These are phyloP conservation scores for Distichodus sexfasciatus DNA, from an alignment of 2,797 vertebrate genomes.

Conservation along the genomic window DNA sequence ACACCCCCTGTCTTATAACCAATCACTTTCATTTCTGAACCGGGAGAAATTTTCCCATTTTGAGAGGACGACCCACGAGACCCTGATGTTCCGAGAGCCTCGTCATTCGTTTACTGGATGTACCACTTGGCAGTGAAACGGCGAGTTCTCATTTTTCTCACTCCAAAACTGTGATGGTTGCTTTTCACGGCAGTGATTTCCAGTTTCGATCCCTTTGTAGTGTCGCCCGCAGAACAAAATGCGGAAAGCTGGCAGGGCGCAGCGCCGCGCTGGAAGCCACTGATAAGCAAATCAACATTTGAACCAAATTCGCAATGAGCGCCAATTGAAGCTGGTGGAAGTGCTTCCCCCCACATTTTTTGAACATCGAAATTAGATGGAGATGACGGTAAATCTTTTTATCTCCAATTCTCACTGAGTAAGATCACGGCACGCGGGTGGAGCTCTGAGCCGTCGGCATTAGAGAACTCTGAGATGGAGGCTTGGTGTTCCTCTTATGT, in stretches of 20 bases:
- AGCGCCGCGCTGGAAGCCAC: constrained; percentile 31
- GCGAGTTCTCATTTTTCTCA: neutral
- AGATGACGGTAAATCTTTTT: too few relatives aligned
- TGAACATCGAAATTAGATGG: constrained; percentile 44
- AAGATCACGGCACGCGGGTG: constrained; percentile 33
- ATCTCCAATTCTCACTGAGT: constrained; percentile 51
- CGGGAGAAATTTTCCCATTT: too few relatives aligned
- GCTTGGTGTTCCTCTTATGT: constrained; percentile 30
- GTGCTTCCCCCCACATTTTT: neutral
- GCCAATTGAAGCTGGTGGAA: constrained; percentile 28
- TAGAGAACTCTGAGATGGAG: constrained; percentile 36
- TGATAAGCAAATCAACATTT: constrained; percentile 45
- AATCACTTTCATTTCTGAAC: too few relatives aligned
- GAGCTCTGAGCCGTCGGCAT: constrained; percentile 32
- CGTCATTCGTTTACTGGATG: constrained; percentile 10
- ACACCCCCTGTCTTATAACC: too few relatives aligned
- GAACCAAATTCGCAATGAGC: constrained; percentile 33
- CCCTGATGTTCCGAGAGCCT: constrained; percentile 1
- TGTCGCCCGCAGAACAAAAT: constrained; percentile 30
- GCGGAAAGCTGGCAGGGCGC: constrained; percentile 33
- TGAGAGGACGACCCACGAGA: too few relatives aligned
- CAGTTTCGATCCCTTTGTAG: constrained; percentile 22
- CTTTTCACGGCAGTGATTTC: constrained; percentile 24
- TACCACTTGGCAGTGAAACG: neutral
- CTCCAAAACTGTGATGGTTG: constrained; percentile 3